Evolutionary conservation across 2,797 vertebrate genomes (phyloP).

Genomic region (Acanthurus tractus): DNA sequence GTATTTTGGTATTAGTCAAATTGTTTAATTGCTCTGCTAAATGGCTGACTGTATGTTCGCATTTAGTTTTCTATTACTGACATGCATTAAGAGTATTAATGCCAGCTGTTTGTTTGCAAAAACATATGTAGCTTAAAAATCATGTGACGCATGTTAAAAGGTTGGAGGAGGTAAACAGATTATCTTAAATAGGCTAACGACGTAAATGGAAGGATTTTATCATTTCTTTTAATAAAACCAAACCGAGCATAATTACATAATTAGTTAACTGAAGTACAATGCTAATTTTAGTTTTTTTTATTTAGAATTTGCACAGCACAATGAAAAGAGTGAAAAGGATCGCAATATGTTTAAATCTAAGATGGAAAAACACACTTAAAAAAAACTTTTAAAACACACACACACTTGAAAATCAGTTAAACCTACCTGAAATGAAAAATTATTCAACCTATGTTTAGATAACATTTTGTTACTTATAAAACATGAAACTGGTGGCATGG

Average conservation of each 20-base stretch:
- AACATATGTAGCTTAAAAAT: neutral
- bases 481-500: neutral
- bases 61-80: neutral
- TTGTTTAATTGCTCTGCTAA: neutral
- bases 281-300: neutral
- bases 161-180: conserved; percentile 3
- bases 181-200: neutral
- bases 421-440: no score
- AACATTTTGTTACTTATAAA: neutral
- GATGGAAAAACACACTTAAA: neutral
- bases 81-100: neutral
- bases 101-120: neutral
- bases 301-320: neutral
- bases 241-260: neutral
- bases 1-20: neutral
- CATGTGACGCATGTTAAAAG: conserved; percentile 9
- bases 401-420: neutral
- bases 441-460: no score
- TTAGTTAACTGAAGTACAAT: neutral
- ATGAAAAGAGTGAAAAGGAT: neutral
- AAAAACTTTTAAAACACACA: neutral
- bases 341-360: neutral
- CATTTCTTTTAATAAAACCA: neutral
- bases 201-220: neutral
- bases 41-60: neutral